Base-by-base conservation (phyloP, 2,888 invertebrate species). In the Sphaerophoria taeniata region DNA sequence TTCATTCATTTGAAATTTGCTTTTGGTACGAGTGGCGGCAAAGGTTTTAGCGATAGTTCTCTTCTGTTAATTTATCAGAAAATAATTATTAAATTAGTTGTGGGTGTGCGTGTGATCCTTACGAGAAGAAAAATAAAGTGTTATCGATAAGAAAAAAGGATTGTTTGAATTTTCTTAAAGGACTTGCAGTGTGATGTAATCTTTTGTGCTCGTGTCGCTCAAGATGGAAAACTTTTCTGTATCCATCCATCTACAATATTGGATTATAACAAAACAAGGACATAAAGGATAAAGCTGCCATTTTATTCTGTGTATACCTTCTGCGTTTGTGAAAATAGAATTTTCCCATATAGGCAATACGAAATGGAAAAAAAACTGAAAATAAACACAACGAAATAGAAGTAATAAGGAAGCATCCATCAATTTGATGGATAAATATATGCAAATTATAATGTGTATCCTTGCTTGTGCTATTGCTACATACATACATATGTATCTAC, bases 351-450 rank as follows among this genome's bases (percentile, higher is more conserved):
- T 80, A 76, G 85, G 85, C 85, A 80, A 81, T 76, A 85, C 53
- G 73, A 67, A 49, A 53, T 36, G 53, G 53, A 33, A 65, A 24
- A 79, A 73, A 61, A 43, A n/a, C n/a, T n/a, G n/a, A n/a, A n/a
- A n/a, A n/a, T n/a, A 60, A 72, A 73, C 61, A 73, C 73, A 63
- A 56, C 39, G 56, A 60, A 69, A 75, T 55, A 58, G 67, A 69
- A 75, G 63, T 77, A 81, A 85, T 80, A 85, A 85, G 76, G 90
- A 90, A 90, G 90, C 91, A 91, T 91, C 91, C 91, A 91, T 91
- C 91, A 91, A 91, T 91, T 91, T 91, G 91, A 91, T 90, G 91
- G 90, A 91, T 91, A 91, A 91, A 91, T 91, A 91, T 91, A 91
- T 91, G 91, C 91, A 91, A 91, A 91, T 91, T 91, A 90, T 91